phyloP scores from a whole-genome alignment of 2,888 invertebrate genomes.

The Callosobruchus maculatus region DNA sequence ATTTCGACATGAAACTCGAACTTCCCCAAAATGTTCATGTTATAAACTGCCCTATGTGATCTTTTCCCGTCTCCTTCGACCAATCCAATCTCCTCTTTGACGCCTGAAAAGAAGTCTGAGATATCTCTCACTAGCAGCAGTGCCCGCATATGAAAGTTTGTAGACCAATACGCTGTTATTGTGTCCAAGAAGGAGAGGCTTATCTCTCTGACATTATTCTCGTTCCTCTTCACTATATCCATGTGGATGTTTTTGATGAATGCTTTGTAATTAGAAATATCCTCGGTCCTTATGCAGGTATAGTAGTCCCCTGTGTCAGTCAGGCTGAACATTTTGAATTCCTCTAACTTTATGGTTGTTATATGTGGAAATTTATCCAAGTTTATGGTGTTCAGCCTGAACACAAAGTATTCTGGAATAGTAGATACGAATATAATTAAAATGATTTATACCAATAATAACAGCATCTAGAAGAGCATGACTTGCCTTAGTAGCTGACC shows the following conservation, averaged over 20 bases:
- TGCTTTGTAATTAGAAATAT: slow-evolving; percentile 45
- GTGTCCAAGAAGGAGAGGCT: slow-evolving; percentile 53
- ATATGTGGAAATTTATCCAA: slow-evolving; percentile 53
- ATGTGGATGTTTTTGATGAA: slow-evolving; percentile 55
- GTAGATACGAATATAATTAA: slow-evolving; percentile 12
- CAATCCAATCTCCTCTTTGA: slow-evolving; percentile 24
- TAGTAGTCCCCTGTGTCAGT: slow-evolving; percentile 55
- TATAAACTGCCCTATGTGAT: slow-evolving; percentile 27
- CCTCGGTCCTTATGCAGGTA: slow-evolving; percentile 51
- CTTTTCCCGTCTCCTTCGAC: slow-evolving; percentile 8
- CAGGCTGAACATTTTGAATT: slow-evolving; percentile 60
- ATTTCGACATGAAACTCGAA: slow-evolving; percentile 62
- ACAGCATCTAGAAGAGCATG: no score
- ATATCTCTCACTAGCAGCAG: slow-evolving; percentile 65
- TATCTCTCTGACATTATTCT: slow-evolving; percentile 45
- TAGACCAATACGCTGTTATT: slow-evolving; percentile 67
- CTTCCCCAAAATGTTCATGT: slow-evolving; percentile 59
- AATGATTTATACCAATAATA: no score
- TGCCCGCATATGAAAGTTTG: slow-evolving; percentile 74
- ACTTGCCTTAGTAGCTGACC: no score
- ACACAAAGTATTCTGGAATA: slow-evolving; percentile 62
- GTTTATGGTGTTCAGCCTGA: slow-evolving; percentile 63
- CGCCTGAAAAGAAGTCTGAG: slow-evolving; percentile 41
- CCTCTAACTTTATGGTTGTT: slow-evolving; percentile 60
- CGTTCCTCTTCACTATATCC: slow-evolving; percentile 44